Conservation (phyloP, 2,888 invertebrate genomes). For the Alloscopus bannaensis region DNA sequence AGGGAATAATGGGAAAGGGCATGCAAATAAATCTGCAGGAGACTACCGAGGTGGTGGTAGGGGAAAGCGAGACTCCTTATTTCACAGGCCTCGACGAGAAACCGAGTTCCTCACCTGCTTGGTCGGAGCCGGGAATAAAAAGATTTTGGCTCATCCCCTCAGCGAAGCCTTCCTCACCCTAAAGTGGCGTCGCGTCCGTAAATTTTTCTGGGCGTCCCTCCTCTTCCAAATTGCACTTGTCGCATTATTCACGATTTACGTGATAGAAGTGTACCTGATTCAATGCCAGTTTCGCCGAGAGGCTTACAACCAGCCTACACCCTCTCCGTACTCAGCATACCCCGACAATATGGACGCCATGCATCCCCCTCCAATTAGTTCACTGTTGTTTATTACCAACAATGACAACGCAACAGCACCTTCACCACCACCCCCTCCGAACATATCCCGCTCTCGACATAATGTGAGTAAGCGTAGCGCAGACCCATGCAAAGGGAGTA, state of each 20-base stretch:
- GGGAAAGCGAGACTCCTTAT: constrained; percentile 27
- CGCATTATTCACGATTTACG: constrained; percentile 84
- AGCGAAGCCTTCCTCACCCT: constrained; percentile 91
- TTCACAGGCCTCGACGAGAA: constrained; percentile 77
- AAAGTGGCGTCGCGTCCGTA: constrained; percentile 93
- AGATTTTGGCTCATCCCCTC: constrained; percentile 88
- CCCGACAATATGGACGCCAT: not conserved
- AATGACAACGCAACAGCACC: constrained; percentile 12
- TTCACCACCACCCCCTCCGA: not conserved
- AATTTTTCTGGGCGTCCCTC: constrained; percentile 80
- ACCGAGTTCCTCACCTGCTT: constrained; percentile 91
- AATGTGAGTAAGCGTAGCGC: constrained; percentile 14
- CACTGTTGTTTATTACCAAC: not conserved
- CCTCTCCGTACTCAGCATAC: too few species aligned
- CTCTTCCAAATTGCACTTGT: constrained; percentile 77
- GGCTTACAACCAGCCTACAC: not conserved
- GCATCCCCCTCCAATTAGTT: not conserved
- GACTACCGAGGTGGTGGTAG: constrained; percentile 30
- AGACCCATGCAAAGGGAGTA: not conserved
- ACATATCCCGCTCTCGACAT: constrained; percentile 4
- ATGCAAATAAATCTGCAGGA: constrained; percentile 3
- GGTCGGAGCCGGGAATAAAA: constrained; percentile 89
- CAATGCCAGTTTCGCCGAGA: constrained; percentile 63
- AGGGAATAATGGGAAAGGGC: constrained; percentile 23
- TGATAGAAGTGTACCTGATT: constrained; percentile 78